A percentile compares a stretch with the other conserved stretches of the same genome.
Conservation (phyloP, 2,113 vertebrate species). For the Axis porcinus region DNA sequence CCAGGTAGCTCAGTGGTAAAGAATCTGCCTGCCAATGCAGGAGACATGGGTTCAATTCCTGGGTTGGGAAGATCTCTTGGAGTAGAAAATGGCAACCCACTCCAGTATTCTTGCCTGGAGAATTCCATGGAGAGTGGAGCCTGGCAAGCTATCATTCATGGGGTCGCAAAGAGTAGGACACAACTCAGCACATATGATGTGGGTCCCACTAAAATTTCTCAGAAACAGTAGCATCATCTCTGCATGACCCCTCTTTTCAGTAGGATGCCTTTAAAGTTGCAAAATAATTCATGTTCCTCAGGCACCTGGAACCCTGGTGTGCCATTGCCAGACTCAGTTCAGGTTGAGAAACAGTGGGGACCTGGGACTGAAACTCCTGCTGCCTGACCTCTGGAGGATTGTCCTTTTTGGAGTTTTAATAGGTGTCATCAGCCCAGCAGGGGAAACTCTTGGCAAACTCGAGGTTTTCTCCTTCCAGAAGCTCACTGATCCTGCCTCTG, state of each 20-base stretch:
- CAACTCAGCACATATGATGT: not conserved
- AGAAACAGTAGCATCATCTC: not conserved
- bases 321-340: not conserved
- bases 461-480: conserved; percentile 13
- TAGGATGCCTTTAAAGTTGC: not conserved
- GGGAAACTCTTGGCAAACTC: not conserved
- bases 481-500: conserved; percentile 12
- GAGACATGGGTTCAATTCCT: not conserved
- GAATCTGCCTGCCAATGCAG: not conserved
- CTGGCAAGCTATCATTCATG: not conserved
- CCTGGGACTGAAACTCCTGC: not conserved
- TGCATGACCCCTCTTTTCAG: not conserved
- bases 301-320: not conserved
- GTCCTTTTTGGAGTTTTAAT: conserved; percentile 7
- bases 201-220: not conserved
- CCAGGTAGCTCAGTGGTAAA: not conserved
- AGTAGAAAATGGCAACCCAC: not conserved
- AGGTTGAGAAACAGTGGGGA: not conserved
- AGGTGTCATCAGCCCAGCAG: conserved; percentile 7
- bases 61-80: not conserved
- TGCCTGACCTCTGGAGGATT: not conserved
- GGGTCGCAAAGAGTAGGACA: not conserved
- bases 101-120: not conserved
- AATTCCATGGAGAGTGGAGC: not conserved
- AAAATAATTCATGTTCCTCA: not conserved